A percentile compares a stretch with the other conserved stretches of the same genome.
Conservation (phyloP, 2,113 vertebrate species). For the Mellivora capensis region DNA sequence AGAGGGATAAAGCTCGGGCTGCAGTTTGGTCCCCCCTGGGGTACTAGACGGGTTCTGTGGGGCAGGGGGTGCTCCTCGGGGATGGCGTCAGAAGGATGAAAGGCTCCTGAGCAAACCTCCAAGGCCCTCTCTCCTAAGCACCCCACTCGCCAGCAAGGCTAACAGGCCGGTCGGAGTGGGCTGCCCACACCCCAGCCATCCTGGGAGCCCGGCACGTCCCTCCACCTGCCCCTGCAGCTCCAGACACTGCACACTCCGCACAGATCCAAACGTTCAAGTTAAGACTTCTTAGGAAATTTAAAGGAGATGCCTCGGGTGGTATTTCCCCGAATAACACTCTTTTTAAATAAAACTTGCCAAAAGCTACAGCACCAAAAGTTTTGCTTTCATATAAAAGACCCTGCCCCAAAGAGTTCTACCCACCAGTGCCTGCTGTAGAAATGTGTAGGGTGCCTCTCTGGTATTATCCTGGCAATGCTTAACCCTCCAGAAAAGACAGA, state of each 20-base stretch:
- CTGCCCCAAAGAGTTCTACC: background rate
- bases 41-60: background rate
- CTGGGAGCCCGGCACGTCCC: background rate
- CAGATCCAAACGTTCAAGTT: background rate
- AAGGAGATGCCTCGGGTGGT: background rate
- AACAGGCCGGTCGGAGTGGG: background rate
- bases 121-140: background rate
- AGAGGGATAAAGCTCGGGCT: background rate
- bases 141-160: background rate
- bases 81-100: background rate
- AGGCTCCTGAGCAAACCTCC: background rate
- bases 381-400: background rate
- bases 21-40: background rate
- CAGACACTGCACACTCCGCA: background rate
- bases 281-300: background rate
- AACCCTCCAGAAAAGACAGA: background rate
- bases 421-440: background rate
- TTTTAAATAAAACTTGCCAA: background rate
- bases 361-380: background rate
- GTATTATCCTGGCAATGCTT: background rate
- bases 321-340: background rate
- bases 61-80: background rate
- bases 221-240: background rate
- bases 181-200: fast-evolving
- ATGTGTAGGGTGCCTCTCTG: background rate